Conservation (phyloP, 2,113 vertebrate species). For the Oncorhynchus tshawytscha region DNA sequence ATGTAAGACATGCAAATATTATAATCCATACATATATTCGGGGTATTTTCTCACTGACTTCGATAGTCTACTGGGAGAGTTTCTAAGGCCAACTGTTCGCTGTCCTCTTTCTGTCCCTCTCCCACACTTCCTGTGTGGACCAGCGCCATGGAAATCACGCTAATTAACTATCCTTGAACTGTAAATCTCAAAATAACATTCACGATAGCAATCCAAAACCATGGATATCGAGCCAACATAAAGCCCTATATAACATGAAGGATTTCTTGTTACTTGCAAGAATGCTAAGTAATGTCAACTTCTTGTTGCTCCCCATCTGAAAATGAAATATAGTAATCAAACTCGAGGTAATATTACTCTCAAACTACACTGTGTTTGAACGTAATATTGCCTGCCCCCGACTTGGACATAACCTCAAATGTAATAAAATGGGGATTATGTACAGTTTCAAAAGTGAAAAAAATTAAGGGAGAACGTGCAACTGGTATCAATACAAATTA, state of each 20-base stretch:
- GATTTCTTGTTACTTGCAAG: neutral
- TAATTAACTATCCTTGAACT: neutral
- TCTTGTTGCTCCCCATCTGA: too few relatives aligned
- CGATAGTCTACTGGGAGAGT: constrained; percentile 1
- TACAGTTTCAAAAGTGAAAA: too few relatives aligned
- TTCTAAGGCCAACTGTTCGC: constrained; percentile 1
- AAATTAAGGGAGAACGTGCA: too few relatives aligned
- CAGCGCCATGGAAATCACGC: constrained; percentile 1
- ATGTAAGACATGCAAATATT: neutral
- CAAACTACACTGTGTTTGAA: too few relatives aligned
- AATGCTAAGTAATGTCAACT: neutral
- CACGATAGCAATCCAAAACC: too few relatives aligned
- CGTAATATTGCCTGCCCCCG: too few relatives aligned
- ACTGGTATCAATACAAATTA: too few relatives aligned
- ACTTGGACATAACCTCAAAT: too few relatives aligned
- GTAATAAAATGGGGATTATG: too few relatives aligned
- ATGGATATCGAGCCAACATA: too few relatives aligned
- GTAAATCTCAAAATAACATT: neutral
- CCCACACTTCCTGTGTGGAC: neutral
- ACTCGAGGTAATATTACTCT: neutral
- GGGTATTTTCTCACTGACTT: neutral
- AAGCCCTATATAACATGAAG: too few relatives aligned
- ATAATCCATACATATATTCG: neutral
- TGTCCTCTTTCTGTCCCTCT: neutral
- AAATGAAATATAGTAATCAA: neutral